These are phyloP conservation scores for Bos javanicus DNA, from an alignment of 2,113 vertebrate species.

Conservation along the genomic window DNA sequence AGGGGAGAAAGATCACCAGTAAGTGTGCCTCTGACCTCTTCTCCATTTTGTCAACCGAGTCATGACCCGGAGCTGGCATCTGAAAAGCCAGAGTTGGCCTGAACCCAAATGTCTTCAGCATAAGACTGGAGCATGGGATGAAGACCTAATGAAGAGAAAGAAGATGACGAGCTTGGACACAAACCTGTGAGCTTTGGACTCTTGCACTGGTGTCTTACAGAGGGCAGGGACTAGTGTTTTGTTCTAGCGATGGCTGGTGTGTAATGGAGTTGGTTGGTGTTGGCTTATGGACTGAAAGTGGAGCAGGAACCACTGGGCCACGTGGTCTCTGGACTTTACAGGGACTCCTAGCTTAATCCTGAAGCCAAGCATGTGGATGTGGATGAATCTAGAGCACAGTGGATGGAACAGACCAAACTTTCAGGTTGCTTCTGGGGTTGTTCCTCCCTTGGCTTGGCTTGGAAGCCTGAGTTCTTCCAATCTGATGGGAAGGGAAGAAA, in stretches of 20 bases:
- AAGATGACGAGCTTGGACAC: not conserved
- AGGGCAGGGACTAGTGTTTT: not conserved
- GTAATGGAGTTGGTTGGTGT: not conserved
- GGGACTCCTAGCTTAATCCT: not conserved
- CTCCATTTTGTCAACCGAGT: not conserved
- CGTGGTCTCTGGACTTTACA: not conserved
- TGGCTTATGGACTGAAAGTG: not conserved
- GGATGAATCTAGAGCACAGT: not conserved
- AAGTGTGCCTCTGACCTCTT: not conserved
- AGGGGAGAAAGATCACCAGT: not conserved
- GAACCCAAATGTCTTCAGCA: not conserved
- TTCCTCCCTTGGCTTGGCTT: not conserved
- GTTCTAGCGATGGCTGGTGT: not conserved
- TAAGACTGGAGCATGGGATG: not conserved
- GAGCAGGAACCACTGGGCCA: not conserved
- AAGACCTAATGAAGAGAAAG: not conserved
- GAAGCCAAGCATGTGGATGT: not conserved
- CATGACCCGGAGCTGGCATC: not conserved
- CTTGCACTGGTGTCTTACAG: not conserved
- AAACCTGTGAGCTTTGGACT: not conserved
- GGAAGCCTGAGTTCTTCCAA: not conserved
- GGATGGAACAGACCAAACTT: not conserved
- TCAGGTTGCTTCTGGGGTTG: not conserved
- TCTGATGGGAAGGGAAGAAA: not conserved
- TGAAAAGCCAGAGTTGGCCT: not conserved